Evolutionary conservation across 2,888 invertebrate species (phyloP).

Genomic region (Lycocerus yunnanus): DNA sequence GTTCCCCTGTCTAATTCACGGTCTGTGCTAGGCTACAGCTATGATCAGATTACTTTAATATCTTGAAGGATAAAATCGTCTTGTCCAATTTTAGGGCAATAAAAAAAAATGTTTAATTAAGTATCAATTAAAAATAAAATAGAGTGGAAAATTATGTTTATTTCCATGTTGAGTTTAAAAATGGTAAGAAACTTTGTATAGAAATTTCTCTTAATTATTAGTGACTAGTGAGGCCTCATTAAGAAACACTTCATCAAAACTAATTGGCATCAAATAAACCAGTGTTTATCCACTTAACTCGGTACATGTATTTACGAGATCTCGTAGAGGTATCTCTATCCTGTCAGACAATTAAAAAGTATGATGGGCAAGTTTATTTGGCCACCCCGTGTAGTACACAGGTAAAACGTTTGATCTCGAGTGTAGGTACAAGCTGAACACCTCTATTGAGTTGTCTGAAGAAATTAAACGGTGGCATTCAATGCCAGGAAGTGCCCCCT

Average conservation of each 20-base stretch:
- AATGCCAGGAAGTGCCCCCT: conserved; percentile 47
- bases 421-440: conserved; percentile 40
- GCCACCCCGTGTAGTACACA: conserved; percentile 39
- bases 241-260: conserved; percentile 15
- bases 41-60: conserved; percentile 28
- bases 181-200: background rate
- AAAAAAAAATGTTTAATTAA: background rate
- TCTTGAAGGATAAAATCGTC: conserved; percentile 17
- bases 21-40: conserved; percentile 12
- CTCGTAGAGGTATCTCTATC: conserved; percentile 16
- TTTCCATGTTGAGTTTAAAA: background rate
- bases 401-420: conserved; percentile 38
- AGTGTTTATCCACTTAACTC: conserved; percentile 23
- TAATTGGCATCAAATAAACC: conserved; percentile 27
- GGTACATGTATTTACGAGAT: conserved; percentile 19
- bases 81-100: background rate
- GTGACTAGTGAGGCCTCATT: conserved; percentile 14
- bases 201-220: conserved; percentile 11
- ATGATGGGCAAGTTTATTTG: conserved; percentile 38
- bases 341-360: conserved; percentile 31
- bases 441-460: conserved; percentile 50
- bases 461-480: conserved; percentile 49
- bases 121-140: background rate
- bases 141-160: background rate
- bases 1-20: conserved; percentile 30